Evolutionary conservation across 2,113 vertebrate genomes (phyloP).

Genomic region (Atractosteus spatula): DNA sequence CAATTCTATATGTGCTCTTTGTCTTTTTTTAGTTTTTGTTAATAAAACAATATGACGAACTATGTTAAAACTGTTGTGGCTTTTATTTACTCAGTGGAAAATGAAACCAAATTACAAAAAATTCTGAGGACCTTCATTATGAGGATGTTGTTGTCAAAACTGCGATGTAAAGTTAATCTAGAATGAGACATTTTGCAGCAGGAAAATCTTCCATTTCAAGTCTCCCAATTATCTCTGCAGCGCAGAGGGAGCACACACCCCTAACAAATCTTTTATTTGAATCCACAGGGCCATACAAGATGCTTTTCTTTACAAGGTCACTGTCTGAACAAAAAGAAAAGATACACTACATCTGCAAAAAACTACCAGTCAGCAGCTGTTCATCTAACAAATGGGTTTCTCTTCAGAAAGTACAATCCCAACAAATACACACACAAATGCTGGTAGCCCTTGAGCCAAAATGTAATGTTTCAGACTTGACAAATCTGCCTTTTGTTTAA

Average conservation of each 20-base stretch:
- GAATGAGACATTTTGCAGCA: constrained; percentile 64
- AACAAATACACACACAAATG: constrained; percentile 13
- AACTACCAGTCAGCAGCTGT: constrained; percentile 31
- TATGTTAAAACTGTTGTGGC: too few relatives aligned
- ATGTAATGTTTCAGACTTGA: constrained; percentile 25
- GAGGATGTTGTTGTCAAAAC: too few relatives aligned
- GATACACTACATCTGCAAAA: constrained; percentile 32
- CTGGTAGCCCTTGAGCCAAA: constrained; percentile 25
- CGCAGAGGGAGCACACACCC: constrained; percentile 45
- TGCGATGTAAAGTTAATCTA: too few relatives aligned
- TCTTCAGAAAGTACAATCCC: background rate
- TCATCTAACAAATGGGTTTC: constrained; percentile 24
- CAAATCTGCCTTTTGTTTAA: constrained; percentile 19
- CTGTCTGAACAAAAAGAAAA: constrained; percentile 47
- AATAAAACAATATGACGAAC: too few relatives aligned
- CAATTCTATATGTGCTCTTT: constrained; percentile 41
- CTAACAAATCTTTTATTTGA: constrained; percentile 66
- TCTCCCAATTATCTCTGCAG: constrained; percentile 55
- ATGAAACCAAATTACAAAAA: too few relatives aligned
- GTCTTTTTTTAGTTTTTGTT: constrained; percentile 53
- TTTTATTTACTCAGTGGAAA: too few relatives aligned
- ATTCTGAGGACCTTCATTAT: too few relatives aligned
- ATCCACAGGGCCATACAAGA: constrained; percentile 56
- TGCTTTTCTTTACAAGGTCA: constrained; percentile 60
- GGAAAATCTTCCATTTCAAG: constrained; percentile 73